Evolutionary conservation across 2,888 invertebrate genomes (phyloP).

Genomic region (Prionchulus punctatus): DNA sequence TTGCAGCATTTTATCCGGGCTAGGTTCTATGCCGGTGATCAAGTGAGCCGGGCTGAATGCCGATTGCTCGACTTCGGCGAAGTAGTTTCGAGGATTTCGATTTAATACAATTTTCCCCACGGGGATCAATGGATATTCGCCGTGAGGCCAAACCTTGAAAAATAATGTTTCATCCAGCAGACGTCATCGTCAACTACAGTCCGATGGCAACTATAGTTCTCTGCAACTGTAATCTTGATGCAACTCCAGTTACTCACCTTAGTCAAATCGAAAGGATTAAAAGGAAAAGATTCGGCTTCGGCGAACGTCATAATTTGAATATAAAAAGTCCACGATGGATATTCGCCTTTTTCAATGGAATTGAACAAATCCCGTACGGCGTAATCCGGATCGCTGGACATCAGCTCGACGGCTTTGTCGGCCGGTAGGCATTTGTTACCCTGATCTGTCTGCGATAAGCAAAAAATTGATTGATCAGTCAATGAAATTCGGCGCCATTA

Average conservation of each 20-base stretch:
- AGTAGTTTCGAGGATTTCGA: conserved; percentile 29
- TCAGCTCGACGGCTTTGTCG: conserved; percentile 18
- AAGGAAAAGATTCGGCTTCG: conserved; percentile 34
- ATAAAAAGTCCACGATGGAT: conserved; percentile 38
- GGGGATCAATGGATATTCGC: conserved; percentile 26
- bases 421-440: conserved; percentile 24
- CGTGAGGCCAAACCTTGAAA: conserved; percentile 29
- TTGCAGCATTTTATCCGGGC: conserved; percentile 33
- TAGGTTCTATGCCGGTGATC: conserved; percentile 31
- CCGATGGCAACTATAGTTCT: too few species aligned
- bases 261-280: conserved; percentile 41
- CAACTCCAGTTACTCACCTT: conserved; percentile 29
- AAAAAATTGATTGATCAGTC: too few species aligned
- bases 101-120: conserved; percentile 28
- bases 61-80: conserved; percentile 31
- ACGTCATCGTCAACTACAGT: too few species aligned
- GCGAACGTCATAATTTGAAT: conserved; percentile 38
- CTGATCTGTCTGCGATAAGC: conserved; percentile 26
- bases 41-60: conserved; percentile 30
- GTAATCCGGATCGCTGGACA: conserved; percentile 33
- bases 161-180: too few species aligned
- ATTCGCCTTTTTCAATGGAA: conserved; percentile 33
- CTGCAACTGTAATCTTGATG: too few species aligned
- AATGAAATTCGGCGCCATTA: too few species aligned
- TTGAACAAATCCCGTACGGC: conserved; percentile 34